Conservation (phyloP, 2,113 vertebrate species). For the Oncorhynchus kisutch region DNA sequence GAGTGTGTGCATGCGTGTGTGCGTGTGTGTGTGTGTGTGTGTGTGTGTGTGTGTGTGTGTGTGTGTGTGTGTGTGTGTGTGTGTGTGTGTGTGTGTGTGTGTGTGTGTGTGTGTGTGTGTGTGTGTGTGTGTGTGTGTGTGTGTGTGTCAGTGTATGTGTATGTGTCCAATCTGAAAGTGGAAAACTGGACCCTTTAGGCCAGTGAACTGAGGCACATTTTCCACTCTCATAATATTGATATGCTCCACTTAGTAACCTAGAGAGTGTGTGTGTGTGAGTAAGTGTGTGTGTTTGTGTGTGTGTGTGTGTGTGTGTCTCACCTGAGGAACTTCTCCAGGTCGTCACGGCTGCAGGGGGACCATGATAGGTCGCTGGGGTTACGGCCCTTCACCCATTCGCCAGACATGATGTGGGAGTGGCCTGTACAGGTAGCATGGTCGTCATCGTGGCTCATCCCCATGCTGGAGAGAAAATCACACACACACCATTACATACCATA, state of each 20-base stretch:
- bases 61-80: neutral
- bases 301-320: slow-evolving; percentile 61
- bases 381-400: slow-evolving; percentile 96
- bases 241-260: slow-evolving; percentile 15
- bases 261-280: neutral
- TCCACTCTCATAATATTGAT: slow-evolving; percentile 13
- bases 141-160: neutral
- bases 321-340: slow-evolving; percentile 95
- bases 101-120: too few relatives aligned
- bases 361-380: slow-evolving; percentile 96
- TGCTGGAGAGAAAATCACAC: slow-evolving; percentile 65
- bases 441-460: slow-evolving; percentile 97
- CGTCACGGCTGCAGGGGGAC: slow-evolving; percentile 93
- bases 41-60: neutral
- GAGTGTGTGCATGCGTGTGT: neutral
- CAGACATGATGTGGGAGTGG: slow-evolving; percentile 95
- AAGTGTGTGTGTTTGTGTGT: neutral
- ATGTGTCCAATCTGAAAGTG: slow-evolving; percentile 12
- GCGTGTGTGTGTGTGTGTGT: neutral
- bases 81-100: too few relatives aligned
- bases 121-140: too few relatives aligned
- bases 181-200: neutral
- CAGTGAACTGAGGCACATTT: slow-evolving; percentile 12
- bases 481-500: slow-evolving; percentile 1
- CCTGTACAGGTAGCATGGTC: slow-evolving; percentile 86